phyloP scores from a whole-genome alignment of 2,113 vertebrate species.

The Hassar affinis region DNA sequence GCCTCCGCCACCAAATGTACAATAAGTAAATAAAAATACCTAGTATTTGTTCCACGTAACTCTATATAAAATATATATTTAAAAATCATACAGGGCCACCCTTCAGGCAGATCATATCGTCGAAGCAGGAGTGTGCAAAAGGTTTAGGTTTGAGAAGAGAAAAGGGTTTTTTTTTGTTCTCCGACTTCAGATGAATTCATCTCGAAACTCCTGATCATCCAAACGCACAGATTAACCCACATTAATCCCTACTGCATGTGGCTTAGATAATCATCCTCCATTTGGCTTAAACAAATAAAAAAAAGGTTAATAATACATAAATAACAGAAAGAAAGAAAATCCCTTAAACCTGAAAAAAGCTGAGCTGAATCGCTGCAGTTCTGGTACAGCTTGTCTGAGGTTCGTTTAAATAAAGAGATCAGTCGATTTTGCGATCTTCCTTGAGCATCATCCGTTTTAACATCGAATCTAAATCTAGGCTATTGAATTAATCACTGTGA shows the following conservation, averaged over 20 bases:
- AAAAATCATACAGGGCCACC: constrained; percentile 20
- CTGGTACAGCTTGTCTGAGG: constrained; percentile 36
- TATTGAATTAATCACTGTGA: constrained; percentile 42
- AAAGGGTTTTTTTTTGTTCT: constrained; percentile 15
- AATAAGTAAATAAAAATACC: constrained; percentile 36
- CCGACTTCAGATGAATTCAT: neutral
- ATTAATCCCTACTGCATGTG: neutral
- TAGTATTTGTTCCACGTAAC: constrained; percentile 18
- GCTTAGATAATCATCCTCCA: neutral
- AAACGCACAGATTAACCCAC: neutral
- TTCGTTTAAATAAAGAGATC: constrained; percentile 23
- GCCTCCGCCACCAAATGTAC: constrained; percentile 17
- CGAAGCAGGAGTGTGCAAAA: constrained; percentile 16
- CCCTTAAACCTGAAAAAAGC: constrained; percentile 16
- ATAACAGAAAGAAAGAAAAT: constrained; percentile 30
- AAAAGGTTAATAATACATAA: neutral
- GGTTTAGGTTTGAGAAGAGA: neutral
- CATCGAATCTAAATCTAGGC: constrained; percentile 31
- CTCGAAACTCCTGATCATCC: neutral
- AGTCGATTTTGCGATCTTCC: neutral
- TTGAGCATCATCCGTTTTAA: neutral
- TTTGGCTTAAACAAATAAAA: constrained; percentile 9
- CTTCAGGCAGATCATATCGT: constrained; percentile 26
- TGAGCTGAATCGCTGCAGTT: constrained; percentile 29
- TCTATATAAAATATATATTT: constrained; percentile 40